These are phyloP conservation scores for Brachyhypopomus gauderio DNA, from an alignment of 2,113 vertebrate genomes.

Conservation along the genomic window DNA sequence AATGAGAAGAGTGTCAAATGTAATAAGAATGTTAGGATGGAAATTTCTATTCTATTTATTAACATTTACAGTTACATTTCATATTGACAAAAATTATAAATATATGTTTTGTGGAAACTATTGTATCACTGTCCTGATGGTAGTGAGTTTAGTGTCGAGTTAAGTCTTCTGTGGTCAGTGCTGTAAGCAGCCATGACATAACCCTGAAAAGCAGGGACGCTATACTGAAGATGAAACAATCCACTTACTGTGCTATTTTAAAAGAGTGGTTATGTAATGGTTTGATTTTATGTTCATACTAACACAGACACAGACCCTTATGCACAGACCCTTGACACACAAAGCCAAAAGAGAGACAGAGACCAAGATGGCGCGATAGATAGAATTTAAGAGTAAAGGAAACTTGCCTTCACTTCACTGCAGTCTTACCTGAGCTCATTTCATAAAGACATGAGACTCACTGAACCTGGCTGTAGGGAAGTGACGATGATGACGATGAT, in stretches of 20 bases:
- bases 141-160: too few species aligned
- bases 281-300: neutral
- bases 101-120: too few species aligned
- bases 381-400: slow-evolving; percentile 5
- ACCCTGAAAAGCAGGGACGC: neutral
- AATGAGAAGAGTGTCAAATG: neutral
- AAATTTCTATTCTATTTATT: neutral
- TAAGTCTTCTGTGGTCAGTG: too few species aligned
- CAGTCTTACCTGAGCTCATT: neutral
- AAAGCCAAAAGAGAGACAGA: neutral
- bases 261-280: neutral
- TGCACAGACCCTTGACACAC: neutral
- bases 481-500: too few species aligned
- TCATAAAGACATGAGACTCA: neutral
- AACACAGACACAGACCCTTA: neutral
- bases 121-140: too few species aligned
- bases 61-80: too few species aligned
- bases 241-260: too few species aligned
- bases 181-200: neutral
- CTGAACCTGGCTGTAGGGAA: too few species aligned
- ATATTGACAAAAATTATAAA: too few species aligned
- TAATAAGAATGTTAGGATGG: neutral
- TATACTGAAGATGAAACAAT: too few species aligned
- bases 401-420: neutral
- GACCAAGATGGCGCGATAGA: neutral